Base-by-base conservation (phyloP, 2,888 invertebrate genomes). In the Troides oblongomaculatus region DNA sequence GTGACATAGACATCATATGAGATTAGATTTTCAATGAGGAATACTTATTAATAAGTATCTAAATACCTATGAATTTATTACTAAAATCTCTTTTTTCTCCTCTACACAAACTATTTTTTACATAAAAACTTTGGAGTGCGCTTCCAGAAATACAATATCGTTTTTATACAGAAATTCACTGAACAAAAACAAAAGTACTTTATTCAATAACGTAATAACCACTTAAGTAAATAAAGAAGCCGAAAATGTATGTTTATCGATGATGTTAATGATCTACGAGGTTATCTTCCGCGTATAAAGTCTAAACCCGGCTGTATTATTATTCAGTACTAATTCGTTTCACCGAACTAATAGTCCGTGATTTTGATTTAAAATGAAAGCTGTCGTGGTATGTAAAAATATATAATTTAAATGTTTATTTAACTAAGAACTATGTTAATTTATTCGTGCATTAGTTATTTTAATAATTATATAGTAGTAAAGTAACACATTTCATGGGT, bases 201-300 rank as follows among this genome's bases (percentile, higher is more conserved):
- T 23, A 23, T 58, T 23, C 14, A 23, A 66, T 8, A 50, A 66
- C 8, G 53, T 30, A 39, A 21, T 53, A 39, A 36, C 4, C 12
- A 14, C n/a, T 23, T 14, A 23, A 6, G 57, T 58, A 58, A 23
- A 58, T 23, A 23, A 58, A 39, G 23, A 2, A 39, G n/a, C n/a
- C 30, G 10, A 61, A 58, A 58, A 58, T 25, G 23, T 57, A 21
- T 58, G 57, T 58, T 58, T 25, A 10, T 12, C 23, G n/a, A 58
- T 58, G 57, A 12, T 58, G 57, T 58, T 58, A 58, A 4, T 23
- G 25, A 58, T 23, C 57, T 23, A 58, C 21, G 58, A 59, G 65
- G 43, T 58, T 59, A 58, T 65, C 59, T 43, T 21, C 14, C 39
- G 58, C 43, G 12, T 65, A 65, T 65, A 65, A 64, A 57, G 36